Base-by-base conservation (phyloP, 2,888 invertebrate species). In the Agrochola lychnidis region DNA sequence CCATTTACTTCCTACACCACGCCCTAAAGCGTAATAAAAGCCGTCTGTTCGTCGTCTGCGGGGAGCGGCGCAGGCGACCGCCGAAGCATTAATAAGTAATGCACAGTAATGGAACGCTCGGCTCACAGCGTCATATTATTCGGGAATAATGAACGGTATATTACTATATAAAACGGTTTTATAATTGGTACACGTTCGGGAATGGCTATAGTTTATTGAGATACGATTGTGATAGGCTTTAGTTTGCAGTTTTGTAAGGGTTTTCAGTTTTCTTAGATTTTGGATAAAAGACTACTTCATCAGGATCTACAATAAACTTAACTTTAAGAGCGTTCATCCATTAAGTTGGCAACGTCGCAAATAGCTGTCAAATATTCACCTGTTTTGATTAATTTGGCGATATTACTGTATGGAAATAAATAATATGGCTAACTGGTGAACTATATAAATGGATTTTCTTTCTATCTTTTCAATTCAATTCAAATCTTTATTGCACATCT, bases 31-130 rank as follows among this genome's bases (percentile, higher is more conserved):
- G 78, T 85, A 77, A 79, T 87, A 89, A 81, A 83, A 80, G 78
- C 81, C 74, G 86, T 89, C 84, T 84, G 78, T 83, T 72, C 76
- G 61, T 42, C 85, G 86, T 83, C 79, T 87, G 88, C 75, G 86
- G 88, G 86, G 82, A 88, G 71, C 81, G 77, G 78, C 76, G 77
- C 79, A 75, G 78, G 83, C 82, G 85, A 83, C 86, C 83, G 77
- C 87, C 78, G 61, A 69, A 74, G 88, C 90, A 91, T 94, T 91
- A 94, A 94, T 94, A 94, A 87, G 79, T 94, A 93, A 94, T 94
- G 94, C 90, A 84, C 91, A 86, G 92, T 94, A 94, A 94, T 94
- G 94, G 95, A 93, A 90, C 90, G 89, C 88, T 85, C 87, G 76
- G 80, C 76, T 78, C 85, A 64, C 70, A 61, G 72, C 85, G 72